Conservation (phyloP, 2,113 vertebrate species). For the Myanophis thanlyinensis region DNA sequence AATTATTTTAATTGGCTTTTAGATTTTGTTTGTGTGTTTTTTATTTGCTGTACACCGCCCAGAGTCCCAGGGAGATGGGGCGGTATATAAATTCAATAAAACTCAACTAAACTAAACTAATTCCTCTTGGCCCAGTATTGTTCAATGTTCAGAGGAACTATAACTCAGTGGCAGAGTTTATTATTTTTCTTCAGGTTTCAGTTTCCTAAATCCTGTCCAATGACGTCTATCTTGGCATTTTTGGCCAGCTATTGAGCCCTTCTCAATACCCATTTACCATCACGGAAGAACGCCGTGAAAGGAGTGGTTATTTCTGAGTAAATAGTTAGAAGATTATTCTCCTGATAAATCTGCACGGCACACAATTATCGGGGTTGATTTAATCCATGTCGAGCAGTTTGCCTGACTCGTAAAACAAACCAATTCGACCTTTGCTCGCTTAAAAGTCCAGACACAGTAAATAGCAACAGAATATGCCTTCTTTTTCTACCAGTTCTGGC, state of each 20-base stretch:
- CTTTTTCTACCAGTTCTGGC: neutral
- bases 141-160: neutral
- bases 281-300: neutral
- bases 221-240: neutral
- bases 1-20: no score
- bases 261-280: neutral
- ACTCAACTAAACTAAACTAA: no score
- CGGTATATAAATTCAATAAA: no score
- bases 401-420: neutral
- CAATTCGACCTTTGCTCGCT: neutral
- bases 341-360: neutral
- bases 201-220: neutral
- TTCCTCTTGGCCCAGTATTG: neutral
- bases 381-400: neutral
- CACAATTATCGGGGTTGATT: neutral
- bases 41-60: no score
- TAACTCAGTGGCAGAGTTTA: neutral
- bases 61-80: no score
- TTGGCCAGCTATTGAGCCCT: neutral
- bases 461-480: neutral
- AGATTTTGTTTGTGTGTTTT: no score
- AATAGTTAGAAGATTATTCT: neutral
- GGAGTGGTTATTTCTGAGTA: neutral
- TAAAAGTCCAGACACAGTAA: neutral
- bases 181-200: neutral